These are phyloP conservation scores for Strix uralensis DNA, from an alignment of 2,113 vertebrate genomes.

Conservation along the genomic window DNA sequence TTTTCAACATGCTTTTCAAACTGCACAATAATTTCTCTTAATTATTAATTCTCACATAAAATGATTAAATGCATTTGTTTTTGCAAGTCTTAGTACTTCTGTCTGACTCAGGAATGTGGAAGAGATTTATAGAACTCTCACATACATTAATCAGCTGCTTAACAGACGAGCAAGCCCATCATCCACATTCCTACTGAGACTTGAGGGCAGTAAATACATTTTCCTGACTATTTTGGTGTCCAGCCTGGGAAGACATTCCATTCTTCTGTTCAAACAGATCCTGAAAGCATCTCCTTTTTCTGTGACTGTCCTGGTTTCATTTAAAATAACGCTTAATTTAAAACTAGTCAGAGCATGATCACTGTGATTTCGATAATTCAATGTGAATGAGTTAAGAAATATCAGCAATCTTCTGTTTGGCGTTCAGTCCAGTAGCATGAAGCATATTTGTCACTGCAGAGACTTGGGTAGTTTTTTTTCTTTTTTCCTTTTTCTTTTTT, in stretches of 20 bases:
- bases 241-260: slow-evolving; percentile 67
- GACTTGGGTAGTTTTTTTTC: slow-evolving; percentile 57
- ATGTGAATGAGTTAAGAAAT: slow-evolving; percentile 65
- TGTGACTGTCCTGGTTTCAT: slow-evolving; percentile 36
- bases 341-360: slow-evolving; percentile 60
- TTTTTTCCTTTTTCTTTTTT: slow-evolving; percentile 47
- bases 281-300: slow-evolving; percentile 63
- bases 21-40: slow-evolving; percentile 54
- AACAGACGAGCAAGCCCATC: slow-evolving; percentile 19
- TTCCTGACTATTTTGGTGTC: slow-evolving; percentile 68
- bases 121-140: slow-evolving; percentile 38
- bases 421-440: slow-evolving; percentile 67
- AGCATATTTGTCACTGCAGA: slow-evolving; percentile 63
- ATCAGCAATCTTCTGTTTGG: slow-evolving; percentile 66
- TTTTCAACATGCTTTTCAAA: slow-evolving; percentile 74
- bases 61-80: slow-evolving; percentile 54
- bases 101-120: slow-evolving; percentile 42
- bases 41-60: slow-evolving; percentile 59
- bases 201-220: slow-evolving; percentile 61
- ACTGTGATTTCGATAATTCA: slow-evolving; percentile 72
- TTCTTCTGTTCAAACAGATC: slow-evolving; percentile 60
- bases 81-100: slow-evolving; percentile 43
- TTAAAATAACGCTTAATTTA: slow-evolving; percentile 65
- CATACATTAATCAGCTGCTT: slow-evolving; percentile 38
- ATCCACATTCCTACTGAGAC: slow-evolving; percentile 56